Conservation (phyloP, 2,888 invertebrate genomes). For the Ommatoiulus sabulosus region DNA sequence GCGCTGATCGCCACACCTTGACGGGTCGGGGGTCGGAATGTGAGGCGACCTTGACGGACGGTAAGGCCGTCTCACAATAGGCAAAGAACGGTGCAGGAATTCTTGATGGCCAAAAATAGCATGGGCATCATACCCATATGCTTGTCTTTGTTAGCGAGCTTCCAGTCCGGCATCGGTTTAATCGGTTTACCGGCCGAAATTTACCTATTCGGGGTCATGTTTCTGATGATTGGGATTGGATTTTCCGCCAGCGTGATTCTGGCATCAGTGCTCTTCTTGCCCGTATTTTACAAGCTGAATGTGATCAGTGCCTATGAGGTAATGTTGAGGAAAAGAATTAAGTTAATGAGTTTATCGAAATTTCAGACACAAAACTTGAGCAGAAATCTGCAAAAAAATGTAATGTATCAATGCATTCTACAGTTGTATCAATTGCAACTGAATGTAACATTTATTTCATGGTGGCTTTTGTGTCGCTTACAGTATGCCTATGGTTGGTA, state of each 20-base stretch:
- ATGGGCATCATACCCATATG: conserved; percentile 92
- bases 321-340: conserved; percentile 62
- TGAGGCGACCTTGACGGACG: no score
- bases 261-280: conserved; percentile 81
- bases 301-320: conserved; percentile 90
- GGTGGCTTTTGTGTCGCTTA: no score
- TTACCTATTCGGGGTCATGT: conserved; percentile 79
- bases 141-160: conserved; percentile 89
- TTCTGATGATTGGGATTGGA: conserved; percentile 55
- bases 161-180: conserved; percentile 90
- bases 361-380: no score
- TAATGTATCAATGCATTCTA: no score
- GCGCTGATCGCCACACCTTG: no score
- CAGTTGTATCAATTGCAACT: no score
- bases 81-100: conserved; percentile 79
- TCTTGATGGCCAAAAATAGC: conserved; percentile 82
- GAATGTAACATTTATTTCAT: no score
- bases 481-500: no score
- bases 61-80: no score
- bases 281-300: conserved; percentile 85
- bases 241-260: conserved; percentile 50
- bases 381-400: no score
- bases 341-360: no score
- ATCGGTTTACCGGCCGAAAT: conserved; percentile 92
- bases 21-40: no score